A percentile compares a stretch with the other conserved stretches of the same genome.
Evolutionary conservation across 2,888 invertebrate species (phyloP).

Genomic region (Trissolcus brochymenae): DNA sequence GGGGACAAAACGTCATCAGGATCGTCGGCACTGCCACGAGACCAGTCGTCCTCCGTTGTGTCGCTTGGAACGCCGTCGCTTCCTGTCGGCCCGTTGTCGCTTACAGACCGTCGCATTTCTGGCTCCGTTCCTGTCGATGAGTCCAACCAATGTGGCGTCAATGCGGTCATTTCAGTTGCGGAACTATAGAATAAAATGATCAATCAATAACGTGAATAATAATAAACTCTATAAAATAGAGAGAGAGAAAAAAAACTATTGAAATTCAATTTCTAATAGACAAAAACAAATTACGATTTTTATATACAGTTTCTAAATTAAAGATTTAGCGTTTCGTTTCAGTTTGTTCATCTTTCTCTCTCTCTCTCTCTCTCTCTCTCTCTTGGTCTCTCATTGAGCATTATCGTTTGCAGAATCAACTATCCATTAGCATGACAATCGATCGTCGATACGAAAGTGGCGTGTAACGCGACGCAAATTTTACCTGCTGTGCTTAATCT

Average conservation of each 20-base stretch:
- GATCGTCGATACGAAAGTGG: conserved; percentile 41
- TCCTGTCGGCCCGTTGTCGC: conserved; percentile 75
- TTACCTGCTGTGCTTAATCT: conserved; percentile 79
- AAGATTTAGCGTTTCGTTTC: background rate
- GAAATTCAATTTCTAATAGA: background rate
- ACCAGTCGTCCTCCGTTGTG: conserved; percentile 85
- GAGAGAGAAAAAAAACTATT: too few species aligned
- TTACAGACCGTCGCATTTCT: conserved; percentile 73
- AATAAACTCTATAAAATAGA: too few species aligned
- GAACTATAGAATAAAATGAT: conserved; percentile 62
- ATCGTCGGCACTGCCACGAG: conserved; percentile 83
- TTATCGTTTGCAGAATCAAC: conserved; percentile 22
- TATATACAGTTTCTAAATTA: background rate
- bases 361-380: background rate
- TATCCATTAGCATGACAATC: conserved; percentile 44
- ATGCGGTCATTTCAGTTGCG: conserved; percentile 70
- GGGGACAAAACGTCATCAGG: conserved; percentile 79
- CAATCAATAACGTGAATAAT: conserved; percentile 1
- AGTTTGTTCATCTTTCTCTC: background rate
- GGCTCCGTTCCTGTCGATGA: conserved; percentile 66
- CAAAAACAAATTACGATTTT: conserved; percentile 1
- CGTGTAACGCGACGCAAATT: conserved; percentile 27
- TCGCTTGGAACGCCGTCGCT: conserved; percentile 81
- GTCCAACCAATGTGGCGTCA: conserved; percentile 69
- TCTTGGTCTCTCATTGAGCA: background rate